Evolutionary conservation across 2,113 vertebrate species (phyloP), one percentile per base, ranked within the genome.

Genomic region (Bufo gargarizans): DNA sequence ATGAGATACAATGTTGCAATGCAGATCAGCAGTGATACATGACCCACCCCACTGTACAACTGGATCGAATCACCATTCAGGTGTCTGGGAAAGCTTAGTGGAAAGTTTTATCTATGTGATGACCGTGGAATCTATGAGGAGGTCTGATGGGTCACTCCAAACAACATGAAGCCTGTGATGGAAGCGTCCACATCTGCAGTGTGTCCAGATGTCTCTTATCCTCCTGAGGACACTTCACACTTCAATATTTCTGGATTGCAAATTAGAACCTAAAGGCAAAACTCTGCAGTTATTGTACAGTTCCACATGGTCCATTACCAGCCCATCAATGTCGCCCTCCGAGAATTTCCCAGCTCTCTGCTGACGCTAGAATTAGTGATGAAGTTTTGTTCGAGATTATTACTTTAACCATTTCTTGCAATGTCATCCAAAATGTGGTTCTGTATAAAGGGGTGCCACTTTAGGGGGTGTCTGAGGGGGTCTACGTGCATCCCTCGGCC

Each of bases 201-300:
- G 19, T 17, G n/a, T 69, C 82, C 63, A 53, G 47, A 53, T 84
- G 82, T 71, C 83, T 59, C 69, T 55, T 43, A 13, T 74, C 53
- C 69, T 76, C 69, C 53, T 0, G 67, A 76, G 83, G 13, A 74
- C 53, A 20, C 55, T 85, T 74, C 14, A 74, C 33, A 76, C 67
- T 85, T 45, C 83, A 59, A 58, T 72, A 53, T 84, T 84, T 85
- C 67, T 59, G 81, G 19, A 49, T 83, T 67, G 67, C 55, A 74
- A 85, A 72, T 74, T 8, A 74, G 63, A 84, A 71, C 63, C 83
- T 85, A 19, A 76, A 76, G 67, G 83, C 67, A 85, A 76, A 85
- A 85, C 43, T 76, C 69, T 84, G 65, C 83, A 45, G 55, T 76
- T 69, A 71, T 67, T 63, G 33, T 85, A 59, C n/a, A 20, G 22